Conservation (phyloP, 2,797 vertebrate genomes). For the Sebastes glaucus region DNA sequence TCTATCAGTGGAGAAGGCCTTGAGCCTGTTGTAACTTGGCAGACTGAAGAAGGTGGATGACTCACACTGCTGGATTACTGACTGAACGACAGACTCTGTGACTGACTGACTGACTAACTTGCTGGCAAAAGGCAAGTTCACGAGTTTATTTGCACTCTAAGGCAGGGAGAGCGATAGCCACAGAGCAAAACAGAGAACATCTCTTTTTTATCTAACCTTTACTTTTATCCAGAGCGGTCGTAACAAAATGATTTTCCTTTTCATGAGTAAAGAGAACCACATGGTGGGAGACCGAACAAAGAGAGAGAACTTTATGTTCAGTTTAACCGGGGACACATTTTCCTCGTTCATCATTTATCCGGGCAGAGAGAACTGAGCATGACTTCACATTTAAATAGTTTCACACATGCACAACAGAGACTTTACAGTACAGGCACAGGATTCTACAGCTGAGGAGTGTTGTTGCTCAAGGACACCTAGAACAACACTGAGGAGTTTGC, state of each 20-base stretch:
- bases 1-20: slow-evolving; percentile 14
- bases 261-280: background rate
- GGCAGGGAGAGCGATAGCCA: background rate
- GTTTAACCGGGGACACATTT: slow-evolving; percentile 7
- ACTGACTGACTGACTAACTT: background rate
- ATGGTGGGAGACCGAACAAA: background rate
- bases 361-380: background rate
- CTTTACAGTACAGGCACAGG: background rate
- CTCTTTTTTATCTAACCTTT: background rate
- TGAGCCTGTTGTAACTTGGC: slow-evolving; percentile 30
- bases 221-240: background rate
- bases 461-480: background rate
- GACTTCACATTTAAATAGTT: slow-evolving; percentile 20
- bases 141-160: background rate
- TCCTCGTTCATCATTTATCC: background rate
- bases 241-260: background rate
- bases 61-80: slow-evolving; percentile 34
- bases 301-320: slow-evolving; percentile 17
- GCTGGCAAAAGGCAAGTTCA: slow-evolving; percentile 20
- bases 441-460: background rate
- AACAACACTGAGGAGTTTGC: background rate
- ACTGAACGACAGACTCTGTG: slow-evolving; percentile 2
- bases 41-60: slow-evolving; percentile 38
- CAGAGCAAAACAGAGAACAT: background rate
- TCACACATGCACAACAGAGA: slow-evolving; percentile 4